Base-by-base conservation (phyloP, 2,113 vertebrate genomes). In the Microcebus ravelobensis region DNA sequence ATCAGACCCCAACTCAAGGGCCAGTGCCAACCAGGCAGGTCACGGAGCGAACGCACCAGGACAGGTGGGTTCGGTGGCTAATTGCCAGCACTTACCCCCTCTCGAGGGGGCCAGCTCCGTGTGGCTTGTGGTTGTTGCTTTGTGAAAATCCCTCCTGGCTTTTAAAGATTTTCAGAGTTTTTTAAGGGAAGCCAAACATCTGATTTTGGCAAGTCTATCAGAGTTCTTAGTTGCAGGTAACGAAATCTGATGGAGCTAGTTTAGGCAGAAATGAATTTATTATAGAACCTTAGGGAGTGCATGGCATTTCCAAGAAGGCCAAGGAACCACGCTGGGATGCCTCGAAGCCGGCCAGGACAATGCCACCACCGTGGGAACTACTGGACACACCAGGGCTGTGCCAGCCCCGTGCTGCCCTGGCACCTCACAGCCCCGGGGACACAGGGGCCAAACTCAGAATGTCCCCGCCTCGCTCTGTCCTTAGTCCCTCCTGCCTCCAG, bases 11-110 rank as follows among this genome's bases (percentile, higher is more conserved):
- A 52, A 39, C 36, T 27, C 20, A 57, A 8, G 4, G 2, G 36
- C 17, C 8, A 5, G 4, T 31, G n/a, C 36, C 67, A 70, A 3
- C 36, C 59, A 63, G 50, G 20, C 14, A 23, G 57, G 29, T 5
- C 15, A 6, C 2, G 5, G 18, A 3, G 4, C 0, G 10, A 9
- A 11, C 0, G 25, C 15, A 0, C 61, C 0, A 0, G 42, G 71
- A 7, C 23, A 21, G 8, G 42, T 0, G 1, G 15, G 0, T 0
- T 4, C 1, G 0, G 39, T 8, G 3, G n/a, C 39, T 12, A 2
- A 57, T 0, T 1, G 82, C 2, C 18, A 17, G 21, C 23, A 2
- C 39, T 1, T 2, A 20, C 8, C 14, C 50, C 29, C 45, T 55
- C 34, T 13, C 27, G 1, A 8, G 29, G 39, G 27, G 42, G 7